A percentile compares a stretch with the other conserved stretches of the same genome.
Conservation (phyloP, 2,113 vertebrate species). For the Eurypyga helias region DNA sequence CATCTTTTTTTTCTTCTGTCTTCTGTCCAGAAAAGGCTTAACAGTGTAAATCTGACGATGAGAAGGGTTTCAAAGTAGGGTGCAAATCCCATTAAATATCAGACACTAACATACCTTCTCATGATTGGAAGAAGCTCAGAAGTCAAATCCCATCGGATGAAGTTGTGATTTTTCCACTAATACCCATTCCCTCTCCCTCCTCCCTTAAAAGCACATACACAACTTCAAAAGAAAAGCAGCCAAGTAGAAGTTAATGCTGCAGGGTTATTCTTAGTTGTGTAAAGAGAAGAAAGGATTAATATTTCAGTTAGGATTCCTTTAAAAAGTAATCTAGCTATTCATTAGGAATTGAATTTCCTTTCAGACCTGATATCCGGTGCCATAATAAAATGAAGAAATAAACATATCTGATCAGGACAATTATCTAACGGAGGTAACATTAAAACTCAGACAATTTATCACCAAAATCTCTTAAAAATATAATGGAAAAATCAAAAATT, state of each 20-base stretch:
- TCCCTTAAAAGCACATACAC: not conserved
- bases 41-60: not conserved
- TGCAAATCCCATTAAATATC: not conserved
- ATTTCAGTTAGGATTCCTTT: not conserved
- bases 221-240: not conserved
- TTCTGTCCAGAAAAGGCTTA: not conserved
- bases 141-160: not conserved
- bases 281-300: not conserved
- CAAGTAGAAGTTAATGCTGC: not conserved
- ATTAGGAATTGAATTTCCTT: not conserved
- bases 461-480: not conserved
- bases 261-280: not conserved
- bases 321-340: not conserved
- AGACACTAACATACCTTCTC: not conserved
- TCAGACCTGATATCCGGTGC: not conserved
- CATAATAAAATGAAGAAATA: not conserved
- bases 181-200: not conserved
- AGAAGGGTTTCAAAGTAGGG: not conserved
- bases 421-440: not conserved
- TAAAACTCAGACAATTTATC: not conserved
- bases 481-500: not conserved
- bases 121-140: not conserved
- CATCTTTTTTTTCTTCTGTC: not conserved
- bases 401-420: rapidly evolving
- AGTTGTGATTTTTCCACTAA: not conserved